A percentile compares a stretch with the other conserved stretches of the same genome.
These are phyloP conservation scores for Dipodomys spectabilis DNA, from an alignment of 2,113 vertebrate genomes.

Conservation along the genomic window DNA sequence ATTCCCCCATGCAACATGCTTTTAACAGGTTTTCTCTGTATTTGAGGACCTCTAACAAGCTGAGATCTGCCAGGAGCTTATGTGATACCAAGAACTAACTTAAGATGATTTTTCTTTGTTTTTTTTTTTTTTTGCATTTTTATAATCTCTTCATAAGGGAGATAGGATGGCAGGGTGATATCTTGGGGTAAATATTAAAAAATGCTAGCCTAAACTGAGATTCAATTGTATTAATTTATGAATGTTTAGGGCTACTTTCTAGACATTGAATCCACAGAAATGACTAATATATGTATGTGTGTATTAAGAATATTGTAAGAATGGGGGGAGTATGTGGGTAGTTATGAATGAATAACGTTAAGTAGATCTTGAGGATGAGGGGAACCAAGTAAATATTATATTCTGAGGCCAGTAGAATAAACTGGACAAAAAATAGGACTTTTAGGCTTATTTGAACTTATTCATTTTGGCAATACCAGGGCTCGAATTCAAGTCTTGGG, in stretches of 20 bases:
- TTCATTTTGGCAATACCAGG: too few relatives aligned
- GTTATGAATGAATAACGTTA: too few relatives aligned
- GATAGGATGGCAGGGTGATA: background rate
- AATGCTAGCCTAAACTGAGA: background rate
- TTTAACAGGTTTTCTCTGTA: constrained; percentile 23
- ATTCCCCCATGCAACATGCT: background rate
- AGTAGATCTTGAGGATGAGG: accelerated
- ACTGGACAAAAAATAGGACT: background rate
- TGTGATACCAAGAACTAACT: background rate
- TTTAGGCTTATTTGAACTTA: background rate
- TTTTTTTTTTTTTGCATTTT: background rate
- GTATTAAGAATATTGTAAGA: background rate
- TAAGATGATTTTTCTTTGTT: background rate
- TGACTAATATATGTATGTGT: background rate
- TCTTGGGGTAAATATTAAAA: background rate
- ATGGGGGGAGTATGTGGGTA: background rate
- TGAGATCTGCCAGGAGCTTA: background rate
- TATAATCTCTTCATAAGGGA: background rate
- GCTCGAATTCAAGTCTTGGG: too few relatives aligned
- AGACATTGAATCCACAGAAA: background rate
- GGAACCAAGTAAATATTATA: accelerated
- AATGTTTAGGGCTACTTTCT: background rate
- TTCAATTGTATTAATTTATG: background rate
- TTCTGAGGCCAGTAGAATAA: background rate
- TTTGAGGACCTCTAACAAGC: background rate